Conservation (phyloP, 1,140 invertebrate genomes). For the Drosophila repletoides region DNA sequence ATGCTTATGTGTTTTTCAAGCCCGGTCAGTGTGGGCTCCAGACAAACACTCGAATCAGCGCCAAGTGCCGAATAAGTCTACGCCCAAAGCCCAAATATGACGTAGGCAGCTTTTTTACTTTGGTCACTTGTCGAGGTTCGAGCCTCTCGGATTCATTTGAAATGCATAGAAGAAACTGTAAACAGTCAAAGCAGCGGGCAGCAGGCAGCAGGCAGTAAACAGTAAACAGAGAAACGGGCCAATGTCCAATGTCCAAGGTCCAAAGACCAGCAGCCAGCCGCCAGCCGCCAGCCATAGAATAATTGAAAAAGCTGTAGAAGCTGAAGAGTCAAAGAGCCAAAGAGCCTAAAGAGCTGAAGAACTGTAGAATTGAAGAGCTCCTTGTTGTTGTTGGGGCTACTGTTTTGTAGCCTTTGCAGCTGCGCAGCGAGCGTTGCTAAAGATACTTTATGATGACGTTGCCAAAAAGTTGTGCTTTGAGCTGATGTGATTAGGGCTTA, state of each 20-base stretch:
- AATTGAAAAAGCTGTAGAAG: slow-evolving; percentile 7
- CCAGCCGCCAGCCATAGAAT: slow-evolving; percentile 39
- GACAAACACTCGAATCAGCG: slow-evolving; percentile 50
- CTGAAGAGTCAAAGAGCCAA: too few relatives aligned
- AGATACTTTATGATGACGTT: slow-evolving; percentile 33
- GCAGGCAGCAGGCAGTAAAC: too few relatives aligned
- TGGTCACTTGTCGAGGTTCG: not conserved
- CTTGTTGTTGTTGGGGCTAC: slow-evolving; percentile 33
- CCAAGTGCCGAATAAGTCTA: slow-evolving; percentile 40
- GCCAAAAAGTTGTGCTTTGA: slow-evolving; percentile 24
- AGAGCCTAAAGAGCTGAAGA: too few relatives aligned
- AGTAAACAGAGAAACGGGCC: too few relatives aligned
- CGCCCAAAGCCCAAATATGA: slow-evolving; percentile 36
- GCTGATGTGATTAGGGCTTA: slow-evolving; percentile 11
- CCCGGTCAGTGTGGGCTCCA: not conserved
- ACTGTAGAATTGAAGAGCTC: not conserved
- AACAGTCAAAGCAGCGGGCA: too few relatives aligned
- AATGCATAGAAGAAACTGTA: slow-evolving; percentile 51
- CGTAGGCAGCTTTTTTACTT: slow-evolving; percentile 52
- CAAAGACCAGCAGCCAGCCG: slow-evolving; percentile 46
- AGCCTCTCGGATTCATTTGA: slow-evolving; percentile 45
- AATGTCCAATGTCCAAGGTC: too few relatives aligned
- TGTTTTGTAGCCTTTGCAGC: slow-evolving; percentile 51
- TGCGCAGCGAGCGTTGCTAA: slow-evolving; percentile 26
- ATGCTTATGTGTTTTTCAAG: not conserved